Base-by-base conservation (phyloP, 2,113 vertebrate species). In the Chloebia gouldiae region DNA sequence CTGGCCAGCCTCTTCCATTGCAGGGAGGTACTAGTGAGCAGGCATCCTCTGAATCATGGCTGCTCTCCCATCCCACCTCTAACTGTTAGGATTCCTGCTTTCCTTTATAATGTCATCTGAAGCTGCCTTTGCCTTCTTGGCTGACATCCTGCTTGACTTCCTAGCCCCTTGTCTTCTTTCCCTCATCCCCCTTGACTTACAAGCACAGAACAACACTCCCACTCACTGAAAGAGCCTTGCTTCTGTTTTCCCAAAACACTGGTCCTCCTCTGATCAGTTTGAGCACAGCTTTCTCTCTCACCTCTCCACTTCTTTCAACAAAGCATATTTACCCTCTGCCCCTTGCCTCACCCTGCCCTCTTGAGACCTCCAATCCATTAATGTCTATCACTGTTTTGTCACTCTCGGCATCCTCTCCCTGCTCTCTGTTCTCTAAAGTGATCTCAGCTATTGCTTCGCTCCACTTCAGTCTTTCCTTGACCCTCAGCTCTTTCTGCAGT, bases 341-440 rank as follows among this genome's bases (percentile, higher is more conserved):
- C 86, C 92, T 90, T 93, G 91, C 76, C 91, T 95, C 90, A 96
- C 93, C 93, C 92, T 94, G 95, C 75, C 95, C 96, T 81, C 84
- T 93, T 63, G 65, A 94, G 95, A 92, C 92, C 83, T 90, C 79
- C 87, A 86, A 92, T 95, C 93, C 87, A 93, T 92, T 95, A 93
- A 93, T 86, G 92, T 95, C 94, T 78, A 73, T 94, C 89, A 90
- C 82, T 95, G 92, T 92, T 97, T 92, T 92, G 93, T 95, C 94
- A 83, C 90, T 93, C 91, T 93, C 5, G 21, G 45, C 82, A 93
- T 86, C 92, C 77, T 93, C 16, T 95, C 90, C 28, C 49, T 63
- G 44, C 59, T 68, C 60, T 85, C 89, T 90, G 79, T 76, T 93
- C 84, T 93, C 80, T 72, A 33, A 81, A 88, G 59, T 88, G 93